A percentile compares a stretch with the other conserved stretches of the same genome.
phyloP scores from a whole-genome alignment of 1,140 invertebrate genomes.

The Heliconius melpomene region DNA sequence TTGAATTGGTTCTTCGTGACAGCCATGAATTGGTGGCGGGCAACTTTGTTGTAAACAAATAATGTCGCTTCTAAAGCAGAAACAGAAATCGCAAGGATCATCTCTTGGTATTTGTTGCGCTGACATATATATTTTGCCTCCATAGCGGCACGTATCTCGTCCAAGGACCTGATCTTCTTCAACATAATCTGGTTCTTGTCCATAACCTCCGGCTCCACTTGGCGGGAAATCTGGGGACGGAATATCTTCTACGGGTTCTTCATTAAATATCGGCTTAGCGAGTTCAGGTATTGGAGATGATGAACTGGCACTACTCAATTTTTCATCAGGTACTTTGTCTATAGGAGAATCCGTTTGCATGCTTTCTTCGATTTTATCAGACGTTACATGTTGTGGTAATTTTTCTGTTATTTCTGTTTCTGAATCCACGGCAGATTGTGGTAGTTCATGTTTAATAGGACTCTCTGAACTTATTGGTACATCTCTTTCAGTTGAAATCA shows the following conservation, averaged over 20 bases:
- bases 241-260: slow-evolving; percentile 61
- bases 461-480: slow-evolving; percentile 30
- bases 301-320: slow-evolving; percentile 42
- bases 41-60: slow-evolving; percentile 97
- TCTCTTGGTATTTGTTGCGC: slow-evolving; percentile 96
- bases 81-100: slow-evolving; percentile 97
- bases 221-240: slow-evolving; percentile 66
- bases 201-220: slow-evolving; percentile 76
- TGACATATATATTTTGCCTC: slow-evolving; percentile 95
- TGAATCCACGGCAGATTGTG: slow-evolving; percentile 15
- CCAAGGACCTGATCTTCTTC: slow-evolving; percentile 89
- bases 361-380: slow-evolving; percentile 49
- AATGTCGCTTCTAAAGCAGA: slow-evolving; percentile 97
- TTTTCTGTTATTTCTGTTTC: slow-evolving; percentile 47
- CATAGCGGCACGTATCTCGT: slow-evolving; percentile 94
- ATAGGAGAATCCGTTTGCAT: slow-evolving; percentile 39
- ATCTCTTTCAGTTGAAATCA: slow-evolving; percentile 14
- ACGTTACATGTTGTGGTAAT: slow-evolving; percentile 44
- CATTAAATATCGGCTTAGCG: slow-evolving; percentile 54
- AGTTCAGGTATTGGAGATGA: slow-evolving; percentile 48
- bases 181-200: slow-evolving; percentile 85
- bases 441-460: neutral
- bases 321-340: slow-evolving; percentile 50
- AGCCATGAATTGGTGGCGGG: slow-evolving; percentile 94
- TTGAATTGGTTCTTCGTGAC: slow-evolving; percentile 93